These are phyloP conservation scores for Isurus oxyrinchus DNA, from an alignment of 2,113 vertebrate species.

Conservation along the genomic window DNA sequence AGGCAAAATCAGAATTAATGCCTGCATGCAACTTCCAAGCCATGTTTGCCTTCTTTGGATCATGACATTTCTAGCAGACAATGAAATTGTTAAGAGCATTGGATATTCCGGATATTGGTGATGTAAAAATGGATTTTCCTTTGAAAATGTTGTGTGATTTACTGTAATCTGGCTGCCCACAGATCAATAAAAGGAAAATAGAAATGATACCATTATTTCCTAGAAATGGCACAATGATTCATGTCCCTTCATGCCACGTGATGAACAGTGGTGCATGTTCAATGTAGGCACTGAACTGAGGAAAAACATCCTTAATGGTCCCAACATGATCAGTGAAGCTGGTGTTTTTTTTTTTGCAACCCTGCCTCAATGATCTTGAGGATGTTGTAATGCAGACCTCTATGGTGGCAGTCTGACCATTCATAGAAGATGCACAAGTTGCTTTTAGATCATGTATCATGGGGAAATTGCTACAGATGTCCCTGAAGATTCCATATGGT, in stretches of 20 bases:
- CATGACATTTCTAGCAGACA: not conserved
- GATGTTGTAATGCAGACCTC: not conserved
- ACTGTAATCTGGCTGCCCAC: not conserved
- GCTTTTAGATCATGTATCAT: not conserved
- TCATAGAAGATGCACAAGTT: not conserved
- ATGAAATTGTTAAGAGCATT: not conserved
- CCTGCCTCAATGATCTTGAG: not conserved
- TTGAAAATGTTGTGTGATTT: not conserved
- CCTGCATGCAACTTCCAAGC: not conserved
- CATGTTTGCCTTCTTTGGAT: not conserved
- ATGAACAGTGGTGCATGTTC: not conserved
- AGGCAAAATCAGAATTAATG: not conserved
- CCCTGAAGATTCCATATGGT: not conserved
- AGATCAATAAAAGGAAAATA: not conserved
- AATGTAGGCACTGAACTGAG: not conserved
- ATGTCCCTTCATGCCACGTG: not conserved
- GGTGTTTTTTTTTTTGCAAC: not conserved
- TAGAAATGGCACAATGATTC: not conserved
- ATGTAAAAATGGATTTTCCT: not conserved
- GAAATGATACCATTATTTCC: not conserved
- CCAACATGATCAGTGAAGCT: not conserved
- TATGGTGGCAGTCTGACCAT: not conserved
- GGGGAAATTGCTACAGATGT: not conserved
- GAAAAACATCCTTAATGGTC: not conserved
- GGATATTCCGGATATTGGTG: not conserved